phyloP scores from a whole-genome alignment of 2,113 vertebrate genomes.

The Trichechus manatus region DNA sequence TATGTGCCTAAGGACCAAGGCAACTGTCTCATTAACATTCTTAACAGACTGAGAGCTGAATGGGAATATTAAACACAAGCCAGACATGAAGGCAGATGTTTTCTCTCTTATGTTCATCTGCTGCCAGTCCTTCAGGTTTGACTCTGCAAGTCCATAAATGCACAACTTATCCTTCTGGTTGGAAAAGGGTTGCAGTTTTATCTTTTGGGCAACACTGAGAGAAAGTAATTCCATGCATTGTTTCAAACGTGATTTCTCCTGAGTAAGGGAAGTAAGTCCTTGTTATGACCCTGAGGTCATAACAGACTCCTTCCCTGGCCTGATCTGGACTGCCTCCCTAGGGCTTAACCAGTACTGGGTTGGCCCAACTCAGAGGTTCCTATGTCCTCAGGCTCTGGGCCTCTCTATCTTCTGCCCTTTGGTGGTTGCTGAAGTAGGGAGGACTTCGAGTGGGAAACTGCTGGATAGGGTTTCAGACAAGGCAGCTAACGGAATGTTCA shows the following conservation, averaged over 20 bases:
- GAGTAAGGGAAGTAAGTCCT: neutral
- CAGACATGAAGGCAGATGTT: no score
- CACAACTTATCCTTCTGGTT: neutral
- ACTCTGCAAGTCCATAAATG: neutral
- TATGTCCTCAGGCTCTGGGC: neutral
- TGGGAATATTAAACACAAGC: neutral
- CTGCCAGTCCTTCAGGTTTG: neutral
- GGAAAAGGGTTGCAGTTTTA: neutral
- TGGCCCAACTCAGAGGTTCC: neutral
- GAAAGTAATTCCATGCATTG: neutral
- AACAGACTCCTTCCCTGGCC: neutral
- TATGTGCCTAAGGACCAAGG: neutral
- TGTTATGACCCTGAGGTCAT: neutral
- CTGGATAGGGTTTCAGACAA: neutral
- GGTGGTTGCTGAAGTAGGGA: neutral
- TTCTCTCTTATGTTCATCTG: neutral
- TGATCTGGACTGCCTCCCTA: neutral
- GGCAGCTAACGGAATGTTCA: neutral
- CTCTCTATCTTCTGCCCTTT: neutral
- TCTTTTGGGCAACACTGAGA: neutral
- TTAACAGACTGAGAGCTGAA: neutral
- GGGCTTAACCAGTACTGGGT: fast-evolving
- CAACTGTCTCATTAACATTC: neutral
- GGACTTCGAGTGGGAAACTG: neutral
- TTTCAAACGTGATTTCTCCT: neutral